Evolutionary conservation across 1,140 invertebrate genomes (phyloP).

Genomic region (Danaus melanippus): DNA sequence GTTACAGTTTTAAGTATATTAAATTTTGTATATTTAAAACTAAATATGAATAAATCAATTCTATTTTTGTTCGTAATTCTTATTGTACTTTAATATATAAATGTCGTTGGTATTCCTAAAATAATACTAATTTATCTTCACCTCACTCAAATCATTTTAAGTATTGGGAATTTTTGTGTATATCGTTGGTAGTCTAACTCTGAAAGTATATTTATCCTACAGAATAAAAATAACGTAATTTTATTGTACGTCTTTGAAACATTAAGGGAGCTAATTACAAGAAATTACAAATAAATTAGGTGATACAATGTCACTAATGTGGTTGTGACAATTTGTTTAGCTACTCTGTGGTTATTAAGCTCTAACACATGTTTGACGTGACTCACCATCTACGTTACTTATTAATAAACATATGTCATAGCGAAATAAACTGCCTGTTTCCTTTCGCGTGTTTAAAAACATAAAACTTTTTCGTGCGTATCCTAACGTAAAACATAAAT

Average conservation of each 20-base stretch:
- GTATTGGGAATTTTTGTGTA: too few species aligned
- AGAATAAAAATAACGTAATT: too few species aligned
- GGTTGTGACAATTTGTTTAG: slow-evolving; percentile 47
- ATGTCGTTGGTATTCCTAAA: too few species aligned
- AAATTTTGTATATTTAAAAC: too few species aligned
- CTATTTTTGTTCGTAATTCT: too few species aligned
- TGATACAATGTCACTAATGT: slow-evolving; percentile 31
- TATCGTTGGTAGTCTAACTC: too few species aligned
- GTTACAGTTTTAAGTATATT: too few species aligned
- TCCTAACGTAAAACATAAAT: slow-evolving; percentile 68
- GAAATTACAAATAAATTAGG: slow-evolving; percentile 29
- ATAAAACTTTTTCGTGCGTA: slow-evolving; percentile 68
- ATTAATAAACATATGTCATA: slow-evolving; percentile 57
- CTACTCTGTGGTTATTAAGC: slow-evolving; percentile 50
- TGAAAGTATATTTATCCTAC: too few species aligned
- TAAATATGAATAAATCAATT: too few species aligned
- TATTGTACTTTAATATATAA: too few species aligned
- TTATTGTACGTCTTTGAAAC: not conserved
- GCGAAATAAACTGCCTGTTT: slow-evolving; percentile 61
- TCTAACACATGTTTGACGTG: slow-evolving; percentile 37
- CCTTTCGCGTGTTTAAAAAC: slow-evolving; percentile 63
- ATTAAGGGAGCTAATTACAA: not conserved
- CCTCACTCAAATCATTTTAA: too few species aligned
- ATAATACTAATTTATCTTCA: too few species aligned
- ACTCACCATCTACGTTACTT: slow-evolving; percentile 50